phyloP scores from a whole-genome alignment of 2,797 vertebrate species.

The Halcyon smyrnensis region DNA sequence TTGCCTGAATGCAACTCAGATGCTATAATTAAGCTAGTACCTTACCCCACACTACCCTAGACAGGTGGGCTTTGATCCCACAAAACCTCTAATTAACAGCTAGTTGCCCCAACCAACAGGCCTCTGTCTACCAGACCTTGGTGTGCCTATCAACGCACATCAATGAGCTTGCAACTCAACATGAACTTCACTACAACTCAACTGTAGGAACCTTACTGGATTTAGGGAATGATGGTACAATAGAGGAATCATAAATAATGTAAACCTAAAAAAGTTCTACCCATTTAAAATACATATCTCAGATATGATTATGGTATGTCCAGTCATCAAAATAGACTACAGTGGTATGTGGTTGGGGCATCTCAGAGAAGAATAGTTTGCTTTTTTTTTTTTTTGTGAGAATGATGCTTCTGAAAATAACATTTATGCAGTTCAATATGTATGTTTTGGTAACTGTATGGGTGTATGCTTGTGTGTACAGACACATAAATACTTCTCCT shows the following conservation, averaged over 20 bases:
- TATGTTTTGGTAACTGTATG: background rate
- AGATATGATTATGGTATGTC: background rate
- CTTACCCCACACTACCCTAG: background rate
- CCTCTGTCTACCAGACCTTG: accelerated
- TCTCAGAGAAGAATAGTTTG: background rate
- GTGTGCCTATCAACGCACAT: background rate
- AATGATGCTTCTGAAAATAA: background rate
- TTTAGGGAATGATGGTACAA: background rate
- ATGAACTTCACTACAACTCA: background rate
- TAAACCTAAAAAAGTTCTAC: background rate
- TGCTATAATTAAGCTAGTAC: too few relatives aligned
- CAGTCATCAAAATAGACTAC: background rate
- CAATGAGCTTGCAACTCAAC: background rate
- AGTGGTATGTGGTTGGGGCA: background rate
- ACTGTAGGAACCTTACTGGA: background rate
- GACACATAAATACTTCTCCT: background rate
- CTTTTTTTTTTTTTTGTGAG: background rate
- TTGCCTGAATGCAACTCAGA: too few relatives aligned
- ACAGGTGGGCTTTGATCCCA: background rate
- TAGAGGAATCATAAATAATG: background rate
- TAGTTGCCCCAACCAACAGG: accelerated
- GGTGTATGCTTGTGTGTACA: background rate
- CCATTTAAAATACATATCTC: background rate
- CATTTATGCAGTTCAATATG: background rate
- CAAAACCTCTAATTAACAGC: background rate